Evolutionary conservation across 1,140 invertebrate species (phyloP).

Genomic region (Dufourea novaeangliae): DNA sequence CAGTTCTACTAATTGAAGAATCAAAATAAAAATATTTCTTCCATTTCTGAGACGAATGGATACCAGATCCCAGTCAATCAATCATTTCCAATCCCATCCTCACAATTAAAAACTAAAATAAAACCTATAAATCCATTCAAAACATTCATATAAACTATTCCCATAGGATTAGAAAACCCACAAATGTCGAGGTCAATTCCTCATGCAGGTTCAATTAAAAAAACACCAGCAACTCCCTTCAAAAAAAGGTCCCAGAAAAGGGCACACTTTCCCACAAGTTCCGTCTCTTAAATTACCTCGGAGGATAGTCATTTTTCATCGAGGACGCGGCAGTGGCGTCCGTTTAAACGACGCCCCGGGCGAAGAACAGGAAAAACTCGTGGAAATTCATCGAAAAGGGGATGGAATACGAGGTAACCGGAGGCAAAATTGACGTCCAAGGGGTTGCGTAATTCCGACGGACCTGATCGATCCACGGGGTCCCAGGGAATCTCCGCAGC

Average conservation of each 20-base stretch:
- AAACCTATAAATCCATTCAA: background rate
- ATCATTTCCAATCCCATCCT: background rate
- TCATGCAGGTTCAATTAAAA: background rate
- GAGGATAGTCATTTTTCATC: conserved; percentile 62
- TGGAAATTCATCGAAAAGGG: conserved; percentile 18
- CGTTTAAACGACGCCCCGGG: conserved; percentile 37
- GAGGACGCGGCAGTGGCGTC: conserved; percentile 17
- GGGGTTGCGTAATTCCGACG: conserved; percentile 75
- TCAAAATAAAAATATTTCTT: no score
- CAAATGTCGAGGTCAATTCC: background rate
- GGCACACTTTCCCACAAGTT: conserved; percentile 34
- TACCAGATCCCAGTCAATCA: background rate
- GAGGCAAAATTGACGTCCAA: conserved; percentile 67
- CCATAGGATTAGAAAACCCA: background rate
- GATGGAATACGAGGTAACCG: conserved; percentile 57
- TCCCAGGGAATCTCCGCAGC: background rate
- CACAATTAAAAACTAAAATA: background rate
- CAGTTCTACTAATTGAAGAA: no score
- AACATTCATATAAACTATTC: background rate
- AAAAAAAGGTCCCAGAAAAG: background rate
- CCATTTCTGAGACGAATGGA: no score
- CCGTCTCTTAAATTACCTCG: conserved; percentile 32
- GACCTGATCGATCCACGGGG: conserved; percentile 71
- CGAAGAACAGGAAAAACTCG: conserved; percentile 28
- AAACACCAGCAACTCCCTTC: background rate